Percentiles rank a stretch among this genome's conserved stretches.
These are phyloP conservation scores for Steromphala cineraria DNA, from an alignment of 2,888 invertebrate species.

Conservation along the genomic window DNA sequence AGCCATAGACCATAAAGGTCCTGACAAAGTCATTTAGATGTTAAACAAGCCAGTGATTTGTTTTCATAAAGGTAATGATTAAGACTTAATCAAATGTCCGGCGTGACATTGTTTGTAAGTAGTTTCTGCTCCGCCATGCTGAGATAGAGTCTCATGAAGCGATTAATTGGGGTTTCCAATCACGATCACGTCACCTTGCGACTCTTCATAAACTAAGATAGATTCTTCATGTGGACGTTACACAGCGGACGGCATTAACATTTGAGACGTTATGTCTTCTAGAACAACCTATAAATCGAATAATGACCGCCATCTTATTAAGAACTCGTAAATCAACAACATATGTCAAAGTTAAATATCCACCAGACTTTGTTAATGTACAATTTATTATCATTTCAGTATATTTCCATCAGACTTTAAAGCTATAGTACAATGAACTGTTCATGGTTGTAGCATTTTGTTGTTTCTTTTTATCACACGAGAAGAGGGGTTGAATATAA, in stretches of 20 bases:
- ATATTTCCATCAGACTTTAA: too few relatives aligned
- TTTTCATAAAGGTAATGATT: neutral
- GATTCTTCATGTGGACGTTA: neutral
- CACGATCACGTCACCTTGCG: neutral
- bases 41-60: neutral
- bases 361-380: too few relatives aligned
- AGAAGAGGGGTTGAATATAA: too few relatives aligned
- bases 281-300: neutral
- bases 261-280: neutral
- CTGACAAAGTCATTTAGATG: conserved; percentile 10
- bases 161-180: neutral
- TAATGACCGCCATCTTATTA: too few relatives aligned
- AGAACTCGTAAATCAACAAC: too few relatives aligned
- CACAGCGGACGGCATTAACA: neutral
- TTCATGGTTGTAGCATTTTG: too few relatives aligned
- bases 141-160: neutral
- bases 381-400: too few relatives aligned
- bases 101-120: neutral
- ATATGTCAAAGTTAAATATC: too few relatives aligned
- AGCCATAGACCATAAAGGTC: neutral
- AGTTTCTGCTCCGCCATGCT: neutral
- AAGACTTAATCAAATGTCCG: neutral
- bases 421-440: too few relatives aligned
- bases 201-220: neutral
- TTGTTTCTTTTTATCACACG: too few relatives aligned